Conservation (phyloP, 2,888 invertebrate genomes). For the Platypus cylindrus region DNA sequence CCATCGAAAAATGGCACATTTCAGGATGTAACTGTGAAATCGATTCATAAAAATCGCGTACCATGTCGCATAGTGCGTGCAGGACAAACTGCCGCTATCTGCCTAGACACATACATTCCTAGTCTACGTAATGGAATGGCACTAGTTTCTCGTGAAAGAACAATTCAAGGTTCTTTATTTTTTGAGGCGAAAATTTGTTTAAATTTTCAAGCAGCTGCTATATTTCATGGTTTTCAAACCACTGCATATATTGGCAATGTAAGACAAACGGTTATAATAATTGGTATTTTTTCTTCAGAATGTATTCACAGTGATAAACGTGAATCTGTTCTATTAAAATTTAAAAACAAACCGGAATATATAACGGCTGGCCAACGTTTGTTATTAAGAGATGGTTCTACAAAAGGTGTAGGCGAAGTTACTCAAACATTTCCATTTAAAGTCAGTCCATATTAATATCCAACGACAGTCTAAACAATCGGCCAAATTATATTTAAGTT, state of each 20-base stretch:
- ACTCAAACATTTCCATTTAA: conserved; percentile 54
- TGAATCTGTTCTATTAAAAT: conserved; percentile 78
- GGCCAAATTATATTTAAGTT: too few species aligned
- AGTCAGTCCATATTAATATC: too few species aligned
- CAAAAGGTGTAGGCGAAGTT: conserved; percentile 78
- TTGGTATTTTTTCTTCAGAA: conserved; percentile 53
- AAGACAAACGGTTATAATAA: conserved; percentile 85
- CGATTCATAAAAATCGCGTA: conserved; percentile 84
- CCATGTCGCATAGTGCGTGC: conserved; percentile 79
- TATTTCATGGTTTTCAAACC: conserved; percentile 75
- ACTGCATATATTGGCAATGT: conserved; percentile 94
- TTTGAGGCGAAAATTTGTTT: conserved; percentile 78
- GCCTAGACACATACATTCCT: conserved; percentile 49
- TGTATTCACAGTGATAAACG: conserved; percentile 70
- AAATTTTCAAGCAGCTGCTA: conserved; percentile 75
- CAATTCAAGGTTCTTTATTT: conserved; percentile 46
- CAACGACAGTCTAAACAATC: too few species aligned
- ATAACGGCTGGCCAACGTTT: conserved; percentile 66
- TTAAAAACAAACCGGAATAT: conserved; percentile 82
- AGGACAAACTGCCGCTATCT: conserved; percentile 80
- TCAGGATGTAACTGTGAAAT: conserved; percentile 61
- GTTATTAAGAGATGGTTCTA: conserved; percentile 70
- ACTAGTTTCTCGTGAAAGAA: conserved; percentile 43
- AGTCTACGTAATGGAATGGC: conserved; percentile 76
- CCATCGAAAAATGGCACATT: conserved; percentile 72